These are phyloP conservation scores for Oostethus manadensis DNA, from an alignment of 2,113 vertebrate genomes.

Conservation along the genomic window DNA sequence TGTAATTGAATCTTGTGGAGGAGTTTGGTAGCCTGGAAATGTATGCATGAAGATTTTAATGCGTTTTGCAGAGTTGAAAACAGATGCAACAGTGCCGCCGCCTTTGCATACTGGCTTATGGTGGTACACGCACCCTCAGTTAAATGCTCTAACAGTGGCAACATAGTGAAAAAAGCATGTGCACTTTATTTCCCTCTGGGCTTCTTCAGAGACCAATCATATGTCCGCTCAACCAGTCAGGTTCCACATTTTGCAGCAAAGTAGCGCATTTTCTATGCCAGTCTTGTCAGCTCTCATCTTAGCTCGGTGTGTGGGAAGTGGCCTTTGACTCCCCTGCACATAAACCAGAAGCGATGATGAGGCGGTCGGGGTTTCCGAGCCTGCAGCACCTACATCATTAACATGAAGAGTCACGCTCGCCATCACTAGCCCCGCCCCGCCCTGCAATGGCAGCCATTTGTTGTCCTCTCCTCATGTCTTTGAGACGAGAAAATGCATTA, in stretches of 20 bases:
- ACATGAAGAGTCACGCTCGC: constrained; percentile 61
- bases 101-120: neutral
- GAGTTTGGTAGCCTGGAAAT: constrained; percentile 20
- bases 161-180: neutral
- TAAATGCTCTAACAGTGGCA: neutral
- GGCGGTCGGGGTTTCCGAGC: constrained; percentile 45
- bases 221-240: constrained; percentile 1
- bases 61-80: constrained; percentile 8
- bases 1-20: constrained; percentile 31
- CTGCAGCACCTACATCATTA: constrained; percentile 57
- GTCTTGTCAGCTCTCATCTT: constrained; percentile 32
- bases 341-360: constrained; percentile 31
- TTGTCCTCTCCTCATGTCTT: constrained; percentile 48
- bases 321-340: constrained; percentile 59
- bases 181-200: neutral
- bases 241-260: constrained; percentile 6
- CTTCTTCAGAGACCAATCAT: neutral
- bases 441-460: constrained; percentile 30
- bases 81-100: neutral
- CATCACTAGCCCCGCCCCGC: constrained; percentile 25
- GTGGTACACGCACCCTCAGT: too few species aligned
- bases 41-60: constrained; percentile 12
- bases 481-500: constrained; percentile 24
- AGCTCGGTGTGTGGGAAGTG: constrained; percentile 45
- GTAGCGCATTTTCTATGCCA: constrained; percentile 36